Base-by-base conservation (phyloP, 2,888 invertebrate species). In the Sesia apiformis region DNA sequence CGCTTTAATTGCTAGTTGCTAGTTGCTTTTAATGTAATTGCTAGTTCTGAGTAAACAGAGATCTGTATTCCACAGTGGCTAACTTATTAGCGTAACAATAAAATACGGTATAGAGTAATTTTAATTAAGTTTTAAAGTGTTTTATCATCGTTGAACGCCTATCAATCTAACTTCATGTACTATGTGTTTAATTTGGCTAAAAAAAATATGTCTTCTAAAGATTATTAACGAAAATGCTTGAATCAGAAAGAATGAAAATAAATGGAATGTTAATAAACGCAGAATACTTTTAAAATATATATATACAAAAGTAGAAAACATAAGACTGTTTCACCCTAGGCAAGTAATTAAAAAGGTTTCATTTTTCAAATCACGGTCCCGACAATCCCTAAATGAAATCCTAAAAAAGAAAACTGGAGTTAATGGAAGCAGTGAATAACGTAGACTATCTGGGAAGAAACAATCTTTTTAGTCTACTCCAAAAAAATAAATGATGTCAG, bases 321-420 rank as follows among this genome's bases (percentile, higher is more conserved):
- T 46, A 46, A 46, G 8, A 8, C 8, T 46, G 8, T 5, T 46
- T 46, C 8, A 4, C 8, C 8, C 46, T 6, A 7, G 46, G n/a
- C 46, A 8, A 46, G 46, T 46, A 46, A 46, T 53, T 53, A 50
- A 57, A 56, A 50, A 7, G 6, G 49, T 51, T 51, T 41, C 8
- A 52, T 51, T 55, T 55, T 52, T 50, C 50, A 55, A 52, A 55
- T 53, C 8, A 43, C 53, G 39, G 23, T 38, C 43, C 23, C 4
- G 52, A 50, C 42, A 23, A 23, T 50, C n/a, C 40, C 43, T 39
- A 38, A 52, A 55, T 52, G 57, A 57, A 57, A 57, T 52, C 50
- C 53, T 52, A 8, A 46, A 46, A 46, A 46, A 23, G 23, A 23
- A 46, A 8, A 46, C 46, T 46, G 46, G 4, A 8, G 46, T 46